These are phyloP conservation scores for Salpingus planirostris DNA, from an alignment of 2,888 invertebrate genomes.

Conservation along the genomic window DNA sequence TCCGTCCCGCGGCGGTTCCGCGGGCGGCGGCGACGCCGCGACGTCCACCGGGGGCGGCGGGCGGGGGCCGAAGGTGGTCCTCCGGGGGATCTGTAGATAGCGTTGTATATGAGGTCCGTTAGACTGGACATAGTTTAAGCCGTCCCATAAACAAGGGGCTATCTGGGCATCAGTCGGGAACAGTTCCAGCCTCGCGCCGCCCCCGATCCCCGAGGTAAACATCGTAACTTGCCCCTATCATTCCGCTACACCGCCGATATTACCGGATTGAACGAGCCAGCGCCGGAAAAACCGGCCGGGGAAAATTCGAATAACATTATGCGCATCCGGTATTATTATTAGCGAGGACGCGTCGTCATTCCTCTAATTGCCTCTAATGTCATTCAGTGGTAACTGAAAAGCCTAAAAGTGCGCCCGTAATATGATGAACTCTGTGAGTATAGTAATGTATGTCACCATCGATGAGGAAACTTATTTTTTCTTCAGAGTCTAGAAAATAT, in stretches of 20 bases:
- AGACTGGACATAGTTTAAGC: conserved; percentile 44
- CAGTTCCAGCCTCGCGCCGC: conserved; percentile 32
- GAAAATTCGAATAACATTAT: no score
- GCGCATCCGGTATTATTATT: no score
- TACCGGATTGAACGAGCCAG: conserved; percentile 10
- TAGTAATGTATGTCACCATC: no score
- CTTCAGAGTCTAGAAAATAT: no score
- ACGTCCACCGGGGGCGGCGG: conserved; percentile 29
- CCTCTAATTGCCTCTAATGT: no score
- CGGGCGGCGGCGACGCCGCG: conserved; percentile 7
- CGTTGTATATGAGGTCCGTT: conserved; percentile 44
- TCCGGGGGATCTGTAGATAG: conserved; percentile 42
- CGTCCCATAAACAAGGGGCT: conserved; percentile 43
- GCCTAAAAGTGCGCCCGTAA: no score
- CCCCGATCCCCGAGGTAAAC: conserved; percentile 42
- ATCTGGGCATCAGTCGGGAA: conserved; percentile 43
- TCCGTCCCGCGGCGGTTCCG: neutral
- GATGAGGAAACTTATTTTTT: no score
- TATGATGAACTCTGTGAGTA: no score
- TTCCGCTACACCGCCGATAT: conserved; percentile 22
- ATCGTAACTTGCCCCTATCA: conserved; percentile 40
- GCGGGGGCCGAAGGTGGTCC: conserved; percentile 35
- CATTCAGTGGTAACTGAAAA: no score
- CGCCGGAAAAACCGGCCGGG: no score
- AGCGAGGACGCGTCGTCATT: no score